phyloP scores from a whole-genome alignment of 2,888 invertebrate species.

The Philonicus albiceps region DNA sequence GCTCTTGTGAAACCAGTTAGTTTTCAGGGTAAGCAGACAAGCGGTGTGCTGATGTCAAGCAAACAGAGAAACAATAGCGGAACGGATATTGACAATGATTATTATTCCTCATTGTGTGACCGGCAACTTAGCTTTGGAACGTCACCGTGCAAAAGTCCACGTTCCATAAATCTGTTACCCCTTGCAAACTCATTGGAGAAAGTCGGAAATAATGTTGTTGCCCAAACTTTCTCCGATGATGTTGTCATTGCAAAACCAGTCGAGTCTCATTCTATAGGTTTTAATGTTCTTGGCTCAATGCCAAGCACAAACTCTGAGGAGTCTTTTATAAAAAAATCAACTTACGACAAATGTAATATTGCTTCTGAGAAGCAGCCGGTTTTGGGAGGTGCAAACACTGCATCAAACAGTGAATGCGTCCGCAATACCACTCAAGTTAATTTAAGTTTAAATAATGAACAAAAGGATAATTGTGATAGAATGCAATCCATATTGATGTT shows the following conservation, averaged over 20 bases:
- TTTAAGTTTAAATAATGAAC: constrained; percentile 34
- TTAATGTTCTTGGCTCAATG: constrained; percentile 51
- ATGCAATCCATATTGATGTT: constrained; percentile 32
- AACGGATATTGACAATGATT: constrained; percentile 51
- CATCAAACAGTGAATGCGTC: neutral
- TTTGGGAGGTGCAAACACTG: neutral
- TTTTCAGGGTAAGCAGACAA: constrained; percentile 39
- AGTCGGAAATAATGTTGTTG: neutral
- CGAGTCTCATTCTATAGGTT: constrained; percentile 56
- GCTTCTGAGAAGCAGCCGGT: constrained; percentile 36
- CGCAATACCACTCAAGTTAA: neutral
- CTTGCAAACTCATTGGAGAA: neutral
- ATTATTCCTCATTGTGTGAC: constrained; percentile 59
- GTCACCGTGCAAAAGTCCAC: constrained; percentile 57
- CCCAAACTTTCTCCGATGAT: neutral
- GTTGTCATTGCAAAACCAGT: constrained; percentile 57
- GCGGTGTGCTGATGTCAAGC: neutral
- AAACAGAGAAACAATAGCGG: constrained; percentile 41
- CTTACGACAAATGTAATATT: constrained; percentile 7
- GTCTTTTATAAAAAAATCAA: neutral
- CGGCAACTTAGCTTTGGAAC: constrained; percentile 58
- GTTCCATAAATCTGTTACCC: neutral
- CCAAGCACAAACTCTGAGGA: neutral
- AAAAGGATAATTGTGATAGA: constrained; percentile 38
- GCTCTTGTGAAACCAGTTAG: constrained; percentile 53